Conservation (phyloP, 2,797 vertebrate species). For the Odontamblyopus rebecca region DNA sequence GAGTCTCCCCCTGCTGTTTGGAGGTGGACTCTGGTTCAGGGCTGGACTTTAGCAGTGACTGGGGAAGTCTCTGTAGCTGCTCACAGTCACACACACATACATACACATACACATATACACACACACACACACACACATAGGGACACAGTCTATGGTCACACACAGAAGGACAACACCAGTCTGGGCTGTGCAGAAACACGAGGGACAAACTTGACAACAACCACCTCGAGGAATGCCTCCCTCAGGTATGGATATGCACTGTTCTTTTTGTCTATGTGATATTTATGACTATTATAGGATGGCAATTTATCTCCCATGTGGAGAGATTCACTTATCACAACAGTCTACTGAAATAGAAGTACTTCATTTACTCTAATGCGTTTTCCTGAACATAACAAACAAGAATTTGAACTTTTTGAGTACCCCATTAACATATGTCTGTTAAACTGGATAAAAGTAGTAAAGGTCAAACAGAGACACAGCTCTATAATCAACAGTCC, state of each 20-base stretch:
- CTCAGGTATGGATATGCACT: neutral
- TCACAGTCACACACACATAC: neutral
- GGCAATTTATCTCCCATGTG: no score
- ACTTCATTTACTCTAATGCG: no score
- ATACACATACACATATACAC: neutral
- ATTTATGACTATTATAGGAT: no score
- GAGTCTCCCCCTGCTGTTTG: neutral
- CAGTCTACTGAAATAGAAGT: no score
- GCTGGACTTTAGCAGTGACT: neutral
- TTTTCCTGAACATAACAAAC: no score
- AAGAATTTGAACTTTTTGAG: no score
- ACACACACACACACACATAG: neutral
- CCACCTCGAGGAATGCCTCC: neutral
- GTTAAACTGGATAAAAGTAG: neutral
- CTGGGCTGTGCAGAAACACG: neutral
- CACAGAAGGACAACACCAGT: neutral
- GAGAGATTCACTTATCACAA: no score
- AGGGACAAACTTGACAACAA: neutral
- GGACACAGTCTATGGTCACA: neutral
- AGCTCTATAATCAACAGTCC: no score
- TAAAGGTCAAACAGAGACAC: no score
- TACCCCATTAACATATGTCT: neutral
- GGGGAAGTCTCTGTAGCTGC: neutral
- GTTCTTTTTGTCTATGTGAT: no score
- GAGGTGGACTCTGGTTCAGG: neutral